Evolutionary conservation across 2,888 invertebrate species (phyloP), one percentile per base, ranked within the genome.

Genomic region (Osedax frankpressi): DNA sequence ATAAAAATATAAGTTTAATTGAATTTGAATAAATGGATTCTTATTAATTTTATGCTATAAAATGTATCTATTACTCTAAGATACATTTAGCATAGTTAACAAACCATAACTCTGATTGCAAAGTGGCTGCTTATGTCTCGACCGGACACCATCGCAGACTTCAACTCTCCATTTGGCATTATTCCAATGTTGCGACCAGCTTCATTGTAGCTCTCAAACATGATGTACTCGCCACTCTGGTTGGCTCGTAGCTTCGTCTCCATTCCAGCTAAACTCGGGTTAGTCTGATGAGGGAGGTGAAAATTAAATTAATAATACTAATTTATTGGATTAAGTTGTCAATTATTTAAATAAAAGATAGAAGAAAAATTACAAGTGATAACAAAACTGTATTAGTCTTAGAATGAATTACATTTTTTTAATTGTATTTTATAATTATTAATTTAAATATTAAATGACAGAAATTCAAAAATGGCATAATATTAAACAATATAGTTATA

Each of bases 231-330:
- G 3, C 72, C 77, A 6, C 73, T 69, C 62, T 77, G 75, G n/a
- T 74, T 75, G 70, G 82, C 74, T 76, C 81, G 80, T 25, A 82
- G 78, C 75, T 80, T 80, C 3, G 81, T 80, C 74, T 82, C 82
- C 14, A 79, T 72, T 3, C 72, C 72, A 14, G 74, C 29, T 28
- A 27, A 6, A 19, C 62, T 71, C 29, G 72, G 72, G n/a, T 25
- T 27, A 3, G 70, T 24, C 69, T 68, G 28, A 2, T n/a, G n/a
- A n/a, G n/a, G n/a, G n/a, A n/a, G n/a, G n/a, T n/a, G n/a, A n/a
- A n/a, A n/a, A n/a, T n/a, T 44, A 44, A 44, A 44, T 44, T 11
- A 44, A 44, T 44, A 44, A 19, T 44, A 44, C 19, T 44, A 44
- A 44, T 6, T 11, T 44, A 44, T 44, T 44, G 19, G 44, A 44